Percentiles rank a stretch among this genome's conserved stretches.
These are phyloP conservation scores for Pangasianodon gigas DNA, from an alignment of 2,113 vertebrate species.

Conservation along the genomic window DNA sequence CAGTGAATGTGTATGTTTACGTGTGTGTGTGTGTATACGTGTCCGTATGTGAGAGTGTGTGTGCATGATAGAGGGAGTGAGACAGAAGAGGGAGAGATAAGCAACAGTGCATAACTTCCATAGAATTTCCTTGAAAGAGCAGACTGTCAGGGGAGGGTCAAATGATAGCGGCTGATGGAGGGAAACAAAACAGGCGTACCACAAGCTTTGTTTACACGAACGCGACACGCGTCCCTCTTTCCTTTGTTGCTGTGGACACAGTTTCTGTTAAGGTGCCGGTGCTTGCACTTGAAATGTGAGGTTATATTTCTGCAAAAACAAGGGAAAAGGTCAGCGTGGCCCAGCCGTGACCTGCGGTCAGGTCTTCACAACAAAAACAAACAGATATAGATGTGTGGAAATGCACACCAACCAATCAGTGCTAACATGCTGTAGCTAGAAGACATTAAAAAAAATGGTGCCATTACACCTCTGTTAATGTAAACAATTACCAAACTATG, in stretches of 20 bases:
- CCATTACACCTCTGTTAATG: neutral
- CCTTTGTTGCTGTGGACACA: conserved; percentile 53
- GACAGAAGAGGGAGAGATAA: conserved; percentile 45
- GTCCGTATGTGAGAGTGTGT: neutral
- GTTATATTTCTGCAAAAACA: conserved; percentile 12
- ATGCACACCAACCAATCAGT: neutral
- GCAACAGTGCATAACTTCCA: conserved; percentile 48
- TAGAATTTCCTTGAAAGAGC: conserved; percentile 49
- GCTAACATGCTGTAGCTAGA: neutral
- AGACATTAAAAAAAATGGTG: neutral
- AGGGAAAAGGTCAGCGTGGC: conserved; percentile 32
- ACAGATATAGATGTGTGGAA: neutral
- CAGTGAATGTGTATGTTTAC: conserved; percentile 28
- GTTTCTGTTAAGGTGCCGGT: conserved; percentile 17
- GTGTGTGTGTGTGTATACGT: conserved; percentile 24
- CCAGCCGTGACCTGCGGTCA: conserved; percentile 4
- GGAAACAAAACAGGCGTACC: conserved; percentile 41
- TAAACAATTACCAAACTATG: conserved; percentile 6
- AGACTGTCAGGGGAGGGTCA: conserved; percentile 9
- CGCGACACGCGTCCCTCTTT: neutral
- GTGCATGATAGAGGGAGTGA: neutral
- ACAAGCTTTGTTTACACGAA: conserved; percentile 37
- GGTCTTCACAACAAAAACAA: neutral
- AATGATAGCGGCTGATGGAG: neutral
- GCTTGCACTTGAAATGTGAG: neutral